phyloP scores from a whole-genome alignment of 2,888 invertebrate genomes.

The Philaethria dido region DNA sequence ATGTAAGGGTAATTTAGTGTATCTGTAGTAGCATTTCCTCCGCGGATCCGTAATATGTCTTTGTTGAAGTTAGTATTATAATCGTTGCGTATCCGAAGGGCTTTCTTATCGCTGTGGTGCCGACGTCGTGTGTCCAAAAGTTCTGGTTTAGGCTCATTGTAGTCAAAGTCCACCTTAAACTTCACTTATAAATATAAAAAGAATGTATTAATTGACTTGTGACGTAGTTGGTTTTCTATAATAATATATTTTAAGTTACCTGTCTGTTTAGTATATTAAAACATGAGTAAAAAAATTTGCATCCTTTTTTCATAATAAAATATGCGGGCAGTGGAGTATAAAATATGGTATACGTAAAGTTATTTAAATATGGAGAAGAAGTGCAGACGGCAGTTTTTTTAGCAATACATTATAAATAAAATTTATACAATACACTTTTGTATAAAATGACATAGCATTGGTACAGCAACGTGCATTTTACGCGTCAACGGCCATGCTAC shows the following conservation, averaged over 20 bases:
- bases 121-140: constrained; percentile 47
- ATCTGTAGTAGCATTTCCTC: constrained; percentile 61
- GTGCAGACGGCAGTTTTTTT: no score
- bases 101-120: constrained; percentile 38
- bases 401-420: no score
- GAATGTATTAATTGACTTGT: background rate
- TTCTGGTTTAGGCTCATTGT: constrained; percentile 28
- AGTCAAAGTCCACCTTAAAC: constrained; percentile 49
- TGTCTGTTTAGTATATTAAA: no score
- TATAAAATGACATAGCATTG: no score
- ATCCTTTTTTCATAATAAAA: no score
- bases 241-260: background rate
- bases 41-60: constrained; percentile 53
- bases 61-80: constrained; percentile 44
- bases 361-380: no score
- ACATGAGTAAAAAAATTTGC: no score
- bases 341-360: no score
- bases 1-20: constrained; percentile 72
- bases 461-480: no score
- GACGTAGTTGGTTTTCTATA: background rate
- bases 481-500: no score
- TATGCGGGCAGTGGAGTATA: no score
- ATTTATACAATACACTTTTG: no score
- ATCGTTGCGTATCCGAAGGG: constrained; percentile 56
- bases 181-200: constrained; percentile 47